Conservation (phyloP, 2,797 vertebrate species). For the Dryobates pubescens region DNA sequence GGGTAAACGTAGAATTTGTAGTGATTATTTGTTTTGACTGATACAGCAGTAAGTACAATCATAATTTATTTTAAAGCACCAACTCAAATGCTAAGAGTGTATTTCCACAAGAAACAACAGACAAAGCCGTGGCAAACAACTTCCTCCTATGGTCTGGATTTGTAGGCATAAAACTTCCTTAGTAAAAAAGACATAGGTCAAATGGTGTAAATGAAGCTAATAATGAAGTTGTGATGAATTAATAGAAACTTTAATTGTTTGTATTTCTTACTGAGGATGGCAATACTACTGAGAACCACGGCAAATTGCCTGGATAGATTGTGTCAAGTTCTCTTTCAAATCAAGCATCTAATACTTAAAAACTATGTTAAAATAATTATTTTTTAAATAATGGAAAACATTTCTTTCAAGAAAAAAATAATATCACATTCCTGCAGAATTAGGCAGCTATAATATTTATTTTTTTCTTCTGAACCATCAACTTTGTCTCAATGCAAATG, state of each 20-base stretch:
- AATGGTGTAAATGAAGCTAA: neutral
- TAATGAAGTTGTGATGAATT: neutral
- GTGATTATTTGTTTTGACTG: neutral
- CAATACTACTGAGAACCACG: neutral
- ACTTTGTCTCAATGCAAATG: neutral
- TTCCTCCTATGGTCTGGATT: neutral
- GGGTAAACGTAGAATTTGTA: neutral
- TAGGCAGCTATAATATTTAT: neutral
- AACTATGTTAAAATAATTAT: neutral
- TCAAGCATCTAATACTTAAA: neutral
- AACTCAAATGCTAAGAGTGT: neutral
- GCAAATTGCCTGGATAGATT: neutral
- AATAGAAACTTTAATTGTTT: neutral
- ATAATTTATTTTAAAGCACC: neutral
- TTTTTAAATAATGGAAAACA: neutral
- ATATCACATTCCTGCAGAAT: neutral
- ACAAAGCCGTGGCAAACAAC: neutral
- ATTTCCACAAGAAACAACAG: neutral
- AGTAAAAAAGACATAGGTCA: neutral
- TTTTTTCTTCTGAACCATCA: neutral
- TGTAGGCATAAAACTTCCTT: neutral
- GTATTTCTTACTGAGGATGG: neutral
- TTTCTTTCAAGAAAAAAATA: neutral
- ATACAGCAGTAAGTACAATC: neutral
- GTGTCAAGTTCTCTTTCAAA: neutral